These are phyloP conservation scores for Caenorhabditis sulstoni DNA, from an alignment of 2,888 invertebrate species.

Conservation along the genomic window DNA sequence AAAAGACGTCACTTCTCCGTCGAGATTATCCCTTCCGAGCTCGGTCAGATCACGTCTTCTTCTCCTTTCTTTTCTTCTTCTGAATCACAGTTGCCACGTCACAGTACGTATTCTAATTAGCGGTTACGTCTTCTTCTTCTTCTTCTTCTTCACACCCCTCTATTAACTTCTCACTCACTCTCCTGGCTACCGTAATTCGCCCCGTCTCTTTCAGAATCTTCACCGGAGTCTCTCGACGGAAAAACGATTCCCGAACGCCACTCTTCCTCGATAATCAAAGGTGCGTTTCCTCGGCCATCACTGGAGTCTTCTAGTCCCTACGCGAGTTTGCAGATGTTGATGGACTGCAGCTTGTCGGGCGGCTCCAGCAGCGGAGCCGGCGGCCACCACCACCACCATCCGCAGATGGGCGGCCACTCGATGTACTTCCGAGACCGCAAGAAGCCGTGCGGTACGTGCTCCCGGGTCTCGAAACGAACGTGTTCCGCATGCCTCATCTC, in stretches of 20 bases:
- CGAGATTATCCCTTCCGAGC: background rate
- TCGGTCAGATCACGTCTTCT: slow-evolving; percentile 1
- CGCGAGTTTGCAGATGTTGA: slow-evolving; percentile 33
- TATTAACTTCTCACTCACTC: no score
- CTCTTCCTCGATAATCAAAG: background rate
- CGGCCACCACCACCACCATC: slow-evolving; percentile 17
- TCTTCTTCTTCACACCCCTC: no score
- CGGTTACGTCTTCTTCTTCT: background rate
- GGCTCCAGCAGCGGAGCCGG: background rate
- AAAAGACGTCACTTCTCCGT: background rate
- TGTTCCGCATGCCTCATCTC: slow-evolving; percentile 16
- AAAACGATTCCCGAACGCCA: background rate
- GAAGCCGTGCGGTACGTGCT: slow-evolving; percentile 54
- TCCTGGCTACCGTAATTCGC: no score
- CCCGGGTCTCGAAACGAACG: background rate
- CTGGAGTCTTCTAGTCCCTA: no score
- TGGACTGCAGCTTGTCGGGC: slow-evolving; percentile 45
- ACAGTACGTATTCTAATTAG: background rate
- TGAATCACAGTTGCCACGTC: background rate
- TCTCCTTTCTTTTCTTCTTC: background rate
- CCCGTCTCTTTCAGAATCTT: slow-evolving; percentile 44
- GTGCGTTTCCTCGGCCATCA: no score
- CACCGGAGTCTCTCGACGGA: slow-evolving; percentile 33
- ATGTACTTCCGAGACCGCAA: slow-evolving; percentile 50
- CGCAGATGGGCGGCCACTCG: slow-evolving; percentile 9